phyloP scores from a whole-genome alignment of 2,888 invertebrate species.

The Catocala sponsa region DNA sequence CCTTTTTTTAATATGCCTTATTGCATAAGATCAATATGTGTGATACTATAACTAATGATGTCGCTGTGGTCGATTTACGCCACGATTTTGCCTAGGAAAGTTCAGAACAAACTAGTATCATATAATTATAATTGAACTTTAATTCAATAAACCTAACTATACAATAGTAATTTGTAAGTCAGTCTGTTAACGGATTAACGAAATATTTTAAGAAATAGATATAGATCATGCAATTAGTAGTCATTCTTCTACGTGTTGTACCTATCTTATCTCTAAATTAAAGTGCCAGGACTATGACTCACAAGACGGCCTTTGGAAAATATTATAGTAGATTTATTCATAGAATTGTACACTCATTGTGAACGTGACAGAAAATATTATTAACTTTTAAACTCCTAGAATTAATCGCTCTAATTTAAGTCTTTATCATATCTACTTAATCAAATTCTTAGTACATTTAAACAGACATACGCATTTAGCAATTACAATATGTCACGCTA shows the following conservation, averaged over 20 bases:
- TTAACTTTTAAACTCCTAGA: conserved; percentile 1
- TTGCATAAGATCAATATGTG: too few relatives aligned
- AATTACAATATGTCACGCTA: too few relatives aligned
- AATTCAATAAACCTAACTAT: too few relatives aligned
- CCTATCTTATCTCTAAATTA: conserved; percentile 43
- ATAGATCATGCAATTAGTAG: neutral
- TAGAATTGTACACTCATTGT: conserved; percentile 11
- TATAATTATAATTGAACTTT: too few relatives aligned
- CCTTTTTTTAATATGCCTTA: too few relatives aligned
- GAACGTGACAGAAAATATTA: conserved; percentile 6
- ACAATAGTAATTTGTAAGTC: too few relatives aligned
- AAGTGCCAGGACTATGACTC: conserved; percentile 15
- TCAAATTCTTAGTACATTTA: neutral
- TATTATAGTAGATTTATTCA: conserved; percentile 12
- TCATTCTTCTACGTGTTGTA: conserved; percentile 25
- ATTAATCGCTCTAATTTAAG: neutral
- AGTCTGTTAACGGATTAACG: too few relatives aligned
- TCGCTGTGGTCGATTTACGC: too few relatives aligned
- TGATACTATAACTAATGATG: too few relatives aligned
- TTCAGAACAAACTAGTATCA: too few relatives aligned
- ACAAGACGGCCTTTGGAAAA: conserved; percentile 6
- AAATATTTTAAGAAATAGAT: neutral
- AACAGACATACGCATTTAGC: neutral
- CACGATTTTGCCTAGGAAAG: too few relatives aligned
- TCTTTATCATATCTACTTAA: conserved; percentile 1